These are phyloP conservation scores for Fopius arisanus DNA, from an alignment of 1,140 invertebrate species.

Conservation along the genomic window DNA sequence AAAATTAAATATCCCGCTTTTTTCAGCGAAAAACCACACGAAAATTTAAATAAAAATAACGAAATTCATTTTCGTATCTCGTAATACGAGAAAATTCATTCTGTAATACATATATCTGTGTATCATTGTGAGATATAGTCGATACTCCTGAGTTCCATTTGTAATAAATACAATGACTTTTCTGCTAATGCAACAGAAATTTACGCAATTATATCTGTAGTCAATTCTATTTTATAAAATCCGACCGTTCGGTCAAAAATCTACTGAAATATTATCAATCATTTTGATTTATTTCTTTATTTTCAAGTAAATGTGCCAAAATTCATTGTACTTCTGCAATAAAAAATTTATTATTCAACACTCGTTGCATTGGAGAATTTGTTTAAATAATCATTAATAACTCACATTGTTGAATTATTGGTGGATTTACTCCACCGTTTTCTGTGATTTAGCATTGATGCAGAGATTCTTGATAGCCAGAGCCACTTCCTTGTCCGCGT, in stretches of 20 bases:
- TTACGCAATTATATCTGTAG: too few relatives aligned
- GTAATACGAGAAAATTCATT: background rate
- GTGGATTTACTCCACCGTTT: slow-evolving; percentile 15
- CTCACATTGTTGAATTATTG: slow-evolving; percentile 25
- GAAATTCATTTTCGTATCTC: background rate
- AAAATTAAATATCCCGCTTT: background rate
- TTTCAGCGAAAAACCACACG: background rate
- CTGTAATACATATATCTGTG: background rate
- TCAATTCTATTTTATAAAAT: background rate
- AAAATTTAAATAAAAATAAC: background rate
- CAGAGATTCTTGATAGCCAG: slow-evolving; percentile 43
- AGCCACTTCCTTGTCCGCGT: slow-evolving; percentile 43
- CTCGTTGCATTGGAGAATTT: background rate
- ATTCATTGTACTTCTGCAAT: background rate
- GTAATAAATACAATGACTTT: too few relatives aligned
- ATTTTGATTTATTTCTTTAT: background rate
- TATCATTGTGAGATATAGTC: background rate
- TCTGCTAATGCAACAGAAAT: too few relatives aligned
- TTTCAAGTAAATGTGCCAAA: background rate
- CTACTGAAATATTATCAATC: background rate
- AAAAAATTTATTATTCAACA: background rate
- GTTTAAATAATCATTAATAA: slow-evolving; percentile 31
- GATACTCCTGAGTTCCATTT: too few relatives aligned
- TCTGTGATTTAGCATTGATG: background rate
- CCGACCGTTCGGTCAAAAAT: background rate